phyloP scores from a whole-genome alignment of 2,797 vertebrate species.

The Labroides dimidiatus region DNA sequence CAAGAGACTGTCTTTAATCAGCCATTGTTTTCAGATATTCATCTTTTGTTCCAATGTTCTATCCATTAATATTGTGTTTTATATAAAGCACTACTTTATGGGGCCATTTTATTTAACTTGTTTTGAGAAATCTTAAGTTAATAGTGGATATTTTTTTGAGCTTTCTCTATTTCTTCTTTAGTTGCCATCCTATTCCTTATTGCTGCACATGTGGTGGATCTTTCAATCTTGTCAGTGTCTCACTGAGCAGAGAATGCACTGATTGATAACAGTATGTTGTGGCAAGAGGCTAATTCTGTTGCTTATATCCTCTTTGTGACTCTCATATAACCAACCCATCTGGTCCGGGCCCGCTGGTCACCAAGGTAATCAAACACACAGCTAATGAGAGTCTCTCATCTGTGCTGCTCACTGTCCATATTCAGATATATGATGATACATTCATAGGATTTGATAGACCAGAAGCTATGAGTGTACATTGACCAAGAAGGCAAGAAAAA shows the following conservation, averaged over 20 bases:
- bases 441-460: slow-evolving; percentile 52
- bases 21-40: no score
- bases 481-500: slow-evolving; percentile 61
- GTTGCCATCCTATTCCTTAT: background rate
- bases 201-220: slow-evolving; percentile 1
- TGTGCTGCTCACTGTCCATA: slow-evolving; percentile 9
- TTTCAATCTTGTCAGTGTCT: slow-evolving; percentile 17
- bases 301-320: slow-evolving; percentile 44
- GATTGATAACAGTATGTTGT: slow-evolving; percentile 20
- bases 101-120: no score
- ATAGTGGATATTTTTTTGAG: no score
- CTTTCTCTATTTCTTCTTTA: no score
- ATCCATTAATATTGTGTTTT: no score
- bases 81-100: no score
- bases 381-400: slow-evolving; percentile 23
- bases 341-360: slow-evolving; percentile 40
- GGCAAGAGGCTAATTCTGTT: slow-evolving; percentile 20
- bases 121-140: no score
- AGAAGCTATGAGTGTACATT: slow-evolving; percentile 63
- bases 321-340: slow-evolving; percentile 53
- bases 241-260: slow-evolving; percentile 28
- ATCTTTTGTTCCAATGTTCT: no score
- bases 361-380: slow-evolving; percentile 61
- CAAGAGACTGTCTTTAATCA: no score
- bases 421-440: slow-evolving; percentile 30